Base-by-base conservation (phyloP, 2,797 vertebrate genomes). In the Brachymystax lenok region DNA sequence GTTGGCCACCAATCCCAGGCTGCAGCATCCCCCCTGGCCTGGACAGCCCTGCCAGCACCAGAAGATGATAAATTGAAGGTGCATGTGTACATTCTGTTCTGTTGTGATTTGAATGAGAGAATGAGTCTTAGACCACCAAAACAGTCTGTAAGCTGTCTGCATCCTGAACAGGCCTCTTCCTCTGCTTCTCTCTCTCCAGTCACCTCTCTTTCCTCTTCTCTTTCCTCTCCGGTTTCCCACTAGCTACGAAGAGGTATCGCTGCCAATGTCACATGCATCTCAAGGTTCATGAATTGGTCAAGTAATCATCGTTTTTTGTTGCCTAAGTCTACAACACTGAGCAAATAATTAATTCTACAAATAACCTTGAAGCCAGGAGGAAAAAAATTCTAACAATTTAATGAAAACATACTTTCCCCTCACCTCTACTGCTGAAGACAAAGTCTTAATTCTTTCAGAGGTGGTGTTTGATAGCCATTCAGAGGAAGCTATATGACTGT, bases 91-190 rank as follows among this genome's bases (percentile, higher is more conserved):
- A 52, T 10, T 40, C 30, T 71, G 76, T 72, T 77, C 69, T 77
- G 24, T 72, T 72, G 76, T 71, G 76, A 67, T 33, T 72, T 24
- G 51, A 35, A 7, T 6, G 33, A 35, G 33, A 35, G 67, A 59
- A 61, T 50, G 28, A 54, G 73, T 59, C 17, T 30, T 68, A 66
- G 73, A 79, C 73, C 73, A 79, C 73, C 77, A 66, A 12, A 71
- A 66, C 56, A 28, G 56, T 76, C 14, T 51, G 69, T 35, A 17
- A 28, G 5, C 56, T 30, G 17, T 4, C 16, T 14, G 19, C 35
- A 46, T 12, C 10, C 40, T 46, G 40, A 46, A 46, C 40, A 46
- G 40, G 6, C 40, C 40, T 46, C 40, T 46, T 46, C 40, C 40
- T 46, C 40, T 46, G 10, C 40, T 3, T 46, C 24, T 27, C 6